Base-by-base conservation (phyloP, 2,113 vertebrate species). In the Arothron firmamentum region DNA sequence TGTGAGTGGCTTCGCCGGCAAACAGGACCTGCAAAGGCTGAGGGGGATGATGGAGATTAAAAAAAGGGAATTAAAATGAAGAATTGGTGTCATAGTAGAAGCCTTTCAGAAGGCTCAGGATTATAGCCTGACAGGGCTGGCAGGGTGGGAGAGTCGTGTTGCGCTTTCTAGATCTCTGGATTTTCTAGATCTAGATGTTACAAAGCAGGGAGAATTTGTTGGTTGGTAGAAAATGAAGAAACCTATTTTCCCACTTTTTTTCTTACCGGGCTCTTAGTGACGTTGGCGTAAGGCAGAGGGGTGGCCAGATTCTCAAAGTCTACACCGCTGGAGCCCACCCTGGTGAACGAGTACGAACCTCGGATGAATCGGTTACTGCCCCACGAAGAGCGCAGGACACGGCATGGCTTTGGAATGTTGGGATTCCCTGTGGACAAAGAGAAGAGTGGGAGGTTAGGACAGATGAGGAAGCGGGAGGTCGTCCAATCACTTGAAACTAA, bases 1-100 rank as follows among this genome's bases (percentile, higher is more conserved):
- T 93, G 88, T 99, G 95, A 31, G 97, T 99, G 81, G 97, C 95
- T 88, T 99, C 97, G 18, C 97, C 97, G 0, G 96, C 96, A 70
- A 99, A 99, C 90, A 99, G 92, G 90, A 99, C 93, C 93, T 99
- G 97, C 88, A 97, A 91, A 45, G 93, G 93, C 97, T 99, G 88
- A 58, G 41, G 59, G 78, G 25, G 49, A 48, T n/a, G 13, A 14
- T 5, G 31, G 18, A 49, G 12, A 49, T 12, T 12, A 9, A 18
- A 28, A 14, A 15, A 9, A 34, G 3, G 15, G 41, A 31, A 10
- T 15, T 8, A 45, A 45, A 17, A 15, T 15, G 43, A 16, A 17
- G 43, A 13, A 45, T 16, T 28, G 25, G 25, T 28, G 25, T 28
- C 25, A 6, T 28, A 38, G 34, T 9, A 23, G 34, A 38, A 38